A percentile compares a stretch with the other conserved stretches of the same genome.
Evolutionary conservation across 2,888 invertebrate species (phyloP).

Genomic region (Chelonus formosanus): DNA sequence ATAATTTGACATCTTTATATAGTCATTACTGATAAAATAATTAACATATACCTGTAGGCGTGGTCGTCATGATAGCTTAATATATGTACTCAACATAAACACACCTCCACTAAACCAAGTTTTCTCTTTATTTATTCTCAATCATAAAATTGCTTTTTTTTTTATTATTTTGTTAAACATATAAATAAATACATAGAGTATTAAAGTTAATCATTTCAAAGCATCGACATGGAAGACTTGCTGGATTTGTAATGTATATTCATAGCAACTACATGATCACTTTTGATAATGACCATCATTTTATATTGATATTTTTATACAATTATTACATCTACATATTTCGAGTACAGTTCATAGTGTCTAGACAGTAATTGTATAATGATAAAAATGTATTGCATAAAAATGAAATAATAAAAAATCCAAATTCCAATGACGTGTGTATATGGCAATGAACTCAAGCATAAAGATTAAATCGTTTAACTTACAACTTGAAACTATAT

Average conservation of each 20-base stretch:
- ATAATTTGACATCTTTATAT: too few relatives aligned
- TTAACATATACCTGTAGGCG: slow-evolving; percentile 12
- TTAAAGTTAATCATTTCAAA: too few relatives aligned
- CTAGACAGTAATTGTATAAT: slow-evolving; percentile 20
- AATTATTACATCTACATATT: too few relatives aligned
- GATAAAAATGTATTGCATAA: slow-evolving; percentile 16
- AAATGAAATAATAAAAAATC: slow-evolving; percentile 22
- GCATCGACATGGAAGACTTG: too few relatives aligned
- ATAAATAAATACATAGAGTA: too few relatives aligned
- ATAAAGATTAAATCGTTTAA: slow-evolving; percentile 42
- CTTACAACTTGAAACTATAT: slow-evolving; percentile 33
- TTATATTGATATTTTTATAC: too few relatives aligned
- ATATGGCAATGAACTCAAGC: slow-evolving; percentile 45
- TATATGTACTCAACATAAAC: slow-evolving; percentile 17
- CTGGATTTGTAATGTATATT: too few relatives aligned
- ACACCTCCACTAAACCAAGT: slow-evolving; percentile 11
- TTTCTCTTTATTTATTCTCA: slow-evolving; percentile 6
- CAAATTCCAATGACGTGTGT: slow-evolving; percentile 21
- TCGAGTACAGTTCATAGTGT: too few relatives aligned
- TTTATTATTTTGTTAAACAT: too few relatives aligned
- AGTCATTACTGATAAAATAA: neutral
- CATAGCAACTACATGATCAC: too few relatives aligned
- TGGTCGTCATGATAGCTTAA: slow-evolving; percentile 7
- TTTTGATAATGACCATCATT: too few relatives aligned
- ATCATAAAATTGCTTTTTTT: slow-evolving; percentile 10